Conservation (phyloP, 2,797 vertebrate genomes). For the Cyclopterus lumpus region DNA sequence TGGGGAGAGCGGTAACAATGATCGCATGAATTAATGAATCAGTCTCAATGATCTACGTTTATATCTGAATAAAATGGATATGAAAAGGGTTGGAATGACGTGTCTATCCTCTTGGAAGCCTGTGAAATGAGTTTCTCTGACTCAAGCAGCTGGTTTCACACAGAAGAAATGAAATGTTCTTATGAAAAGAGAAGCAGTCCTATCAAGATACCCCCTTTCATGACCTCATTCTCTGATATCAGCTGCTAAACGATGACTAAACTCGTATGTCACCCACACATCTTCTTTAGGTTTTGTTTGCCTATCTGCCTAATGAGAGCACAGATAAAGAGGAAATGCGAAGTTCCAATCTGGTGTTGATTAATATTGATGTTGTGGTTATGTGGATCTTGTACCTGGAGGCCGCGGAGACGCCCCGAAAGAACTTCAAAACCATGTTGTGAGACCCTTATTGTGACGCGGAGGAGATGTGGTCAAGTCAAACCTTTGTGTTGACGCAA, state of each 20-base stretch:
- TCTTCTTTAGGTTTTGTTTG: not conserved
- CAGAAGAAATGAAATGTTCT: not conserved
- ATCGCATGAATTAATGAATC: not conserved
- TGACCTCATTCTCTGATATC: constrained; percentile 13
- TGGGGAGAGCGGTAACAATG: not conserved
- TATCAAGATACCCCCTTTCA: not conserved
- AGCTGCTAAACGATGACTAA: constrained; percentile 5
- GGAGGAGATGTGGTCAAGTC: not conserved
- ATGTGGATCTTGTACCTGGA: not conserved
- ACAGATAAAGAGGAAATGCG: not conserved
- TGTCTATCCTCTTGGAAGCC: not conserved
- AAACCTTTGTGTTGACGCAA: not conserved
- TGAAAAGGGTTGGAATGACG: not conserved
- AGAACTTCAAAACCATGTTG: not conserved
- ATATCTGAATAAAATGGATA: not conserved
- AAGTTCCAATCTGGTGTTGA: not conserved
- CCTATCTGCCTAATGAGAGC: not conserved
- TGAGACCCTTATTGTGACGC: not conserved
- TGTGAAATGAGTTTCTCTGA: not conserved
- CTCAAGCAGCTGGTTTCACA: not conserved
- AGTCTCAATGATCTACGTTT: not conserved
- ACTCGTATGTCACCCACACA: not conserved
- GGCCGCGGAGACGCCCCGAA: not conserved
- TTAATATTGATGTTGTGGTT: not conserved
- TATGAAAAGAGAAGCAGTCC: not conserved